These are phyloP conservation scores for Rhizoglyphus robini DNA, from an alignment of 1,140 invertebrate genomes.

Conservation along the genomic window DNA sequence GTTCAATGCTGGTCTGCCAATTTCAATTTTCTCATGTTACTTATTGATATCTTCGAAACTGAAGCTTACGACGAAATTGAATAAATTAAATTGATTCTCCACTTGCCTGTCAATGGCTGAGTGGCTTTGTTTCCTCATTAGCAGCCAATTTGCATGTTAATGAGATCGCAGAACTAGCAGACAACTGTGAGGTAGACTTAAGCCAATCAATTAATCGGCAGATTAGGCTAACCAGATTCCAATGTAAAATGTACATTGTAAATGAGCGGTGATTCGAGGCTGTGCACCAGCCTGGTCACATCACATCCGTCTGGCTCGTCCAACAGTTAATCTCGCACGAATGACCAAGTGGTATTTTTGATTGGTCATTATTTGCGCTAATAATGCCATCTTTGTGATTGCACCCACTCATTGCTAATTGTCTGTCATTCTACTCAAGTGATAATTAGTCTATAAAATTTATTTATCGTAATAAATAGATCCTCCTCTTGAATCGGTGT, in stretches of 20 bases:
- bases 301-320: background rate
- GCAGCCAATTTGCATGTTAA: background rate
- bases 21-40: background rate
- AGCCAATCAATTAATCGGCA: too few relatives aligned
- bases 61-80: background rate
- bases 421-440: background rate
- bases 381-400: background rate
- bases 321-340: background rate
- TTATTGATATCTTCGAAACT: conserved; percentile 7
- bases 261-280: background rate
- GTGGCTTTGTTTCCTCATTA: background rate
- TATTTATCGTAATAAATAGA: too few relatives aligned
- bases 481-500: conserved; percentile 1
- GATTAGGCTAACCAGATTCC: background rate
- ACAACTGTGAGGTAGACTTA: background rate
- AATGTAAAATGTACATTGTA: too few relatives aligned
- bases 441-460: too few relatives aligned
- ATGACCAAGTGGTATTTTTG: background rate
- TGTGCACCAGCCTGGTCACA: background rate
- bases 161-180: background rate
- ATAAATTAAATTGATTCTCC: background rate
- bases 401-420: background rate
- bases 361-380: background rate
- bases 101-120: background rate
- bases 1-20: too few relatives aligned